A percentile compares a stretch with the other conserved stretches of the same genome.
Conservation (phyloP, 2,113 vertebrate genomes). For the Colius striatus region DNA sequence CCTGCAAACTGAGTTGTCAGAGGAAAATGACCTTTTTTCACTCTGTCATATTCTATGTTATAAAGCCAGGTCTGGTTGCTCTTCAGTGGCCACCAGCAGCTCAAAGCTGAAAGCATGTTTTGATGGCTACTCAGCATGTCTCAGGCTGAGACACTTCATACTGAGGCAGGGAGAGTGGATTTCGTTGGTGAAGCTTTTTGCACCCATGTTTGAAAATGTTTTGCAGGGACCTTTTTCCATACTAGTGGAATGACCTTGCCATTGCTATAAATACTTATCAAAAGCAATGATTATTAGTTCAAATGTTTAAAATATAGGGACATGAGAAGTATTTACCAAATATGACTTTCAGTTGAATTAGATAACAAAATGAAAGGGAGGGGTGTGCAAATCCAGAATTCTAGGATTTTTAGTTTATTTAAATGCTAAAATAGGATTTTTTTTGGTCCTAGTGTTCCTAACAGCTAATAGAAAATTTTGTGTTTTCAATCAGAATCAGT, state of each 20-base stretch:
- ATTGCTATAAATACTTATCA: not conserved
- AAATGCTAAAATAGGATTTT: not conserved
- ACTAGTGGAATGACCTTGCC: not conserved
- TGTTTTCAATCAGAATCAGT: not conserved
- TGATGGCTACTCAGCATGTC: not conserved
- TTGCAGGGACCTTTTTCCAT: not conserved
- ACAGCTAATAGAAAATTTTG: not conserved
- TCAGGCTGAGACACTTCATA: not conserved
- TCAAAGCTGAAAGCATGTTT: not conserved
- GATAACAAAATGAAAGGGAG: not conserved
- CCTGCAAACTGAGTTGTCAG: not conserved
- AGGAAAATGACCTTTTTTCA: not conserved
- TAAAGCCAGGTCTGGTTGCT: not conserved
- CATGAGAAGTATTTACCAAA: not conserved
- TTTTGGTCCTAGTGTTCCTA: not conserved
- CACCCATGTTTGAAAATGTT: not conserved
- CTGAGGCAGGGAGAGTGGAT: not conserved
- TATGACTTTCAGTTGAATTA: not conserved
- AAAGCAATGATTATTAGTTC: not conserved
- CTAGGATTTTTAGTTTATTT: not conserved
- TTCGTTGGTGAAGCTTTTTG: not conserved
- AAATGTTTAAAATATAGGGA: not conserved
- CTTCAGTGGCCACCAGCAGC: not conserved
- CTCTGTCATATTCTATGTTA: not conserved
- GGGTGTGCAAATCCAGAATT: not conserved